Evolutionary conservation across 2,888 invertebrate species (phyloP).

Genomic region (Creontiades dilutus): DNA sequence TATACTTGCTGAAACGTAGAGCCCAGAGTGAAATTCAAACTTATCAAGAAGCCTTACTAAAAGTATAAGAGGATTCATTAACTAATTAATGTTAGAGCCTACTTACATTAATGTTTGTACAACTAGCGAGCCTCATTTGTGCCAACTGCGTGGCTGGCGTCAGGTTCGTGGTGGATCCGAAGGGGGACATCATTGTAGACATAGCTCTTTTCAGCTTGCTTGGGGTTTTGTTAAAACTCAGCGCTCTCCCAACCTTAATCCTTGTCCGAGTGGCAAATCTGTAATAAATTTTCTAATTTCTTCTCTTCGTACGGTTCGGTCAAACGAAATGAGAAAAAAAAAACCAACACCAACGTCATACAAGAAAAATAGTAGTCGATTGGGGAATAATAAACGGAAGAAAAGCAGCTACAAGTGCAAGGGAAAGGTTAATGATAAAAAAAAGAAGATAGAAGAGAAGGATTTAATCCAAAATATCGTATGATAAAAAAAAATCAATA

Average conservation of each 20-base stretch:
- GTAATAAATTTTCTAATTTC: slow-evolving; percentile 67
- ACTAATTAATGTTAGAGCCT: not conserved
- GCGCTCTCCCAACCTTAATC: slow-evolving; percentile 94
- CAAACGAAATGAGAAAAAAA: not conserved
- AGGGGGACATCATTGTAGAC: slow-evolving; percentile 95
- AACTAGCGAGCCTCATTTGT: slow-evolving; percentile 91
- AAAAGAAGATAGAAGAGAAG: slow-evolving; percentile 19
- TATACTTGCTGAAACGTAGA: too few relatives aligned
- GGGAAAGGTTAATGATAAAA: not conserved
- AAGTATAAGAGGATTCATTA: not conserved
- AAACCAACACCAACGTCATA: not conserved
- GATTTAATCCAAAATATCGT: slow-evolving; percentile 22
- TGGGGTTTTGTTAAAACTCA: slow-evolving; percentile 97
- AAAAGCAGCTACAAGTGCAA: not conserved
- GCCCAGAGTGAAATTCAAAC: too few relatives aligned
- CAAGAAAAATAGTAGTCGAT: not conserved
- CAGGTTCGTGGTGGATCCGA: slow-evolving; percentile 90
- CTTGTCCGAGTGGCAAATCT: slow-evolving; percentile 89
- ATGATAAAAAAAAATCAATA: not conserved
- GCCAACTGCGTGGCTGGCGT: slow-evolving; percentile 91
- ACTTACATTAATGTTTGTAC: slow-evolving; percentile 91
- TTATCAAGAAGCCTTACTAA: too few relatives aligned
- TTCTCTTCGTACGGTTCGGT: not conserved
- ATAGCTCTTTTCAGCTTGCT: slow-evolving; percentile 95
- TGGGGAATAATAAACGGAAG: too few relatives aligned